Evolutionary conservation across 2,113 vertebrate genomes (phyloP).

Genomic region (Oreochromis tanganicae): DNA sequence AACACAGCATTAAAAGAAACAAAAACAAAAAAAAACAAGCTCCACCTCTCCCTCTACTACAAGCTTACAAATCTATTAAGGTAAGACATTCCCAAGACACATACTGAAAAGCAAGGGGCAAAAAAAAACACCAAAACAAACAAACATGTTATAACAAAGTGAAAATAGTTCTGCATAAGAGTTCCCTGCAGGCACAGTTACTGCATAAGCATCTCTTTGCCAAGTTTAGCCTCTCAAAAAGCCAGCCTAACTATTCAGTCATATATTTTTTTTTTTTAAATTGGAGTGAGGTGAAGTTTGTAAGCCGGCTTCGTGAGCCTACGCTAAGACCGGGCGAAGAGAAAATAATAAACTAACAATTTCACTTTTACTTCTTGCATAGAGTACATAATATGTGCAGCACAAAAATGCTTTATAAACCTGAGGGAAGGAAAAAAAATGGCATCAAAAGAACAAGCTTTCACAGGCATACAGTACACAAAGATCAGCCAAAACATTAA

Average conservation of each 20-base stretch:
- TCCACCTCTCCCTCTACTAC: slow-evolving; percentile 2
- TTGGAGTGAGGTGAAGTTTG: background rate
- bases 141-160: slow-evolving; percentile 21
- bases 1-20: background rate
- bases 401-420: slow-evolving; percentile 25
- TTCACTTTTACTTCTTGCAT: slow-evolving; percentile 45
- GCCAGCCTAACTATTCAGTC: background rate
- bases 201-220: background rate
- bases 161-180: slow-evolving; percentile 43
- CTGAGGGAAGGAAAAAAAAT: slow-evolving; percentile 55
- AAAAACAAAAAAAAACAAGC: background rate
- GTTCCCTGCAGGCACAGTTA: slow-evolving; percentile 4
- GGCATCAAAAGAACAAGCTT: slow-evolving; percentile 52
- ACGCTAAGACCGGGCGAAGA: background rate
- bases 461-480: slow-evolving; percentile 25
- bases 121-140: background rate
- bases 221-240: background rate
- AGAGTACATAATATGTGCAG: slow-evolving; percentile 30
- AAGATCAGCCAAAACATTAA: background rate
- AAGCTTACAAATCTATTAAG: background rate
- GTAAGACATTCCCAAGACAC: slow-evolving; percentile 5
- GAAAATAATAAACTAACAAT: slow-evolving; percentile 2
- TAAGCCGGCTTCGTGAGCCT: background rate
- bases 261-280: fast-evolving
- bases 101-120: background rate